Conservation (phyloP, 23 tunicate species). For the Ascidia mentula region DNA sequence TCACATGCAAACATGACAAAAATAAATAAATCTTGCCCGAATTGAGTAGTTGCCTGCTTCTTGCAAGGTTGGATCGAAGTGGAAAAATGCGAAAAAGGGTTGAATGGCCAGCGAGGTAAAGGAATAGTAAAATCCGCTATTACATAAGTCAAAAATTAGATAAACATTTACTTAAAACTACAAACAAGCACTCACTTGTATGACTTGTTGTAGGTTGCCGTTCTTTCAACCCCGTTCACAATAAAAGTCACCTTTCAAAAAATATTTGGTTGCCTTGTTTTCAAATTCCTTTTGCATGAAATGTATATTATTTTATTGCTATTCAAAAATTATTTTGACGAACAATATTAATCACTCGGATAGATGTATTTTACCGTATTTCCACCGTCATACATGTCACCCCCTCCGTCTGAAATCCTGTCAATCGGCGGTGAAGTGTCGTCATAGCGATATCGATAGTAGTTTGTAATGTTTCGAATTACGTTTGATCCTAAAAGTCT, state of each 20-base stretch:
- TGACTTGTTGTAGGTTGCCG: not conserved
- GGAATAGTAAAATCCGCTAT: not conserved
- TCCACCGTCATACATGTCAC: not conserved
- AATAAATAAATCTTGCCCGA: not conserved
- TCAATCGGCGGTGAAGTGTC: not conserved
- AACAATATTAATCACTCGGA: too few species aligned
- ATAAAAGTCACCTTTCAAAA: not conserved
- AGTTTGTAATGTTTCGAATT: not conserved
- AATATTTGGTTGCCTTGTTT: too few species aligned
- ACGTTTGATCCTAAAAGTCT: not conserved
- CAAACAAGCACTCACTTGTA: not conserved
- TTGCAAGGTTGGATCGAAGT: not conserved
- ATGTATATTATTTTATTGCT: too few species aligned
- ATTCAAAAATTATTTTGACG: too few species aligned
- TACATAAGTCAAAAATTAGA: not conserved
- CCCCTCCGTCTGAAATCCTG: not conserved
- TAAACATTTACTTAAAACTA: too few species aligned
- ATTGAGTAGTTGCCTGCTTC: not conserved
- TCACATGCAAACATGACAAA: too few species aligned
- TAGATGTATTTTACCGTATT: not conserved
- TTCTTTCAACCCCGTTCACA: not conserved
- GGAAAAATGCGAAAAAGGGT: not conserved
- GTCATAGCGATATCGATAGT: not conserved
- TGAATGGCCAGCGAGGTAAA: not conserved
- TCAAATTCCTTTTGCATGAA: too few species aligned